Percentiles rank a stretch among this genome's conserved stretches.
Conservation (phyloP, 1,140 invertebrate species). For the Euura saliciscinereae region DNA sequence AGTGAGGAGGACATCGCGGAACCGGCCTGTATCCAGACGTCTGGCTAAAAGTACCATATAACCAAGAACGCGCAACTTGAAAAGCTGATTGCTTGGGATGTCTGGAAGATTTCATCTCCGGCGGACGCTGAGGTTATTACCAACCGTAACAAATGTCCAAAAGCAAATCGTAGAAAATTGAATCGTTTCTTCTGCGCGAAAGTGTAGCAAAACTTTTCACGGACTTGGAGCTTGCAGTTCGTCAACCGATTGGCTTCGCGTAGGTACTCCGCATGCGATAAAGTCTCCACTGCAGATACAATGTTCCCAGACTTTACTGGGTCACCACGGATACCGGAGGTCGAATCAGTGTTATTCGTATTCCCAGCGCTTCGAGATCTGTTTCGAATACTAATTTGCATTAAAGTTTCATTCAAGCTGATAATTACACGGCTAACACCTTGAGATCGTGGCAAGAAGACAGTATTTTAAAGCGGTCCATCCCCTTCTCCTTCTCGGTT, state of each 20-base stretch:
- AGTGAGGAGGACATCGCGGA: neutral
- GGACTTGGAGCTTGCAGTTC: neutral
- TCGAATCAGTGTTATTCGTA: neutral
- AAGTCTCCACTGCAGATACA: neutral
- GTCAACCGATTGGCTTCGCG: neutral
- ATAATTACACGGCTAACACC: neutral
- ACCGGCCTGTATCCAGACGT: neutral
- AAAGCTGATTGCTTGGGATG: neutral
- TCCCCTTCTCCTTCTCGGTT: neutral
- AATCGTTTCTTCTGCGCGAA: neutral
- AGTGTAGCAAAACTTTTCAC: neutral
- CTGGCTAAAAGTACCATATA: conserved; percentile 5
- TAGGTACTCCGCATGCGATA: neutral
- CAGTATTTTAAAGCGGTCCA: too few relatives aligned
- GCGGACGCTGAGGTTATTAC: neutral
- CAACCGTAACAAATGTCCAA: neutral
- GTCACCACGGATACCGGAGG: neutral
- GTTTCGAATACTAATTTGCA: neutral
- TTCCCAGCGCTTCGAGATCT: too few relatives aligned
- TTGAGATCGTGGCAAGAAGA: neutral
- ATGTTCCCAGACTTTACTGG: neutral
- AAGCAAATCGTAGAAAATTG: neutral
- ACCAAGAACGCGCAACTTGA: neutral
- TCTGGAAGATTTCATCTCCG: conserved; percentile 2
- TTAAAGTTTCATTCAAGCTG: neutral